Evolutionary conservation across 2,113 vertebrate genomes (phyloP).

Genomic region (Geococcyx californianus): DNA sequence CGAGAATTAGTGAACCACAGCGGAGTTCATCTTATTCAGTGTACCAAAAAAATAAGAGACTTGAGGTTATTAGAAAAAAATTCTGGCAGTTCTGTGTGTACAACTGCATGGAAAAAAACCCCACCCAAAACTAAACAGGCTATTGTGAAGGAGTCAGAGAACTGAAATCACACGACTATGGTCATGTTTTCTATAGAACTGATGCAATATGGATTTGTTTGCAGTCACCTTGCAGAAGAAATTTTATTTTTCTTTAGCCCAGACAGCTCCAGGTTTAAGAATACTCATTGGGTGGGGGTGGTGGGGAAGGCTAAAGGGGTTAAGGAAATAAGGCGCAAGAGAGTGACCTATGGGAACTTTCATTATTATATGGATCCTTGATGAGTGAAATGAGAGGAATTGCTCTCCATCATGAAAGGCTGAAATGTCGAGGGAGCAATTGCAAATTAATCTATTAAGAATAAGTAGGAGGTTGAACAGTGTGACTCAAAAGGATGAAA

Average conservation of each 20-base stretch:
- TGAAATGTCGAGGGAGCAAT: conserved; percentile 54
- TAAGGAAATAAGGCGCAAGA: conserved; percentile 20
- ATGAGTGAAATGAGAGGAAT: conserved; percentile 59
- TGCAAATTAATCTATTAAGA: conserved; percentile 65
- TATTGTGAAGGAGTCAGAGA: background rate
- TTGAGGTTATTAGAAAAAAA: background rate
- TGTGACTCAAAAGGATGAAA: conserved; percentile 22
- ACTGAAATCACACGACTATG: background rate
- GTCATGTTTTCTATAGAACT: background rate
- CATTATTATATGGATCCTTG: conserved; percentile 42
- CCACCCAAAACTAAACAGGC: background rate
- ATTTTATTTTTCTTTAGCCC: conserved; percentile 7
- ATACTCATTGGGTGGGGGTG: background rate
- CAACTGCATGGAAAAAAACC: background rate
- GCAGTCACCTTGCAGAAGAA: background rate
- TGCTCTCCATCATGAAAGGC: conserved; percentile 42
- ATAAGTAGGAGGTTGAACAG: conserved; percentile 15
- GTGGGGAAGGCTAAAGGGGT: conserved; percentile 21
- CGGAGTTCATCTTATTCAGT: background rate
- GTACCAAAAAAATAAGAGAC: background rate
- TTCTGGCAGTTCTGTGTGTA: background rate
- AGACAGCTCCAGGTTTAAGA: conserved; percentile 9
- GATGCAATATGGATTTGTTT: background rate
- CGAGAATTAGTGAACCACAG: background rate
- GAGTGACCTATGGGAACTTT: conserved; percentile 46